A percentile compares a stretch with the other conserved stretches of the same genome.
phyloP scores from a whole-genome alignment of 1,140 invertebrate species.

The Drosophila bipectinata region DNA sequence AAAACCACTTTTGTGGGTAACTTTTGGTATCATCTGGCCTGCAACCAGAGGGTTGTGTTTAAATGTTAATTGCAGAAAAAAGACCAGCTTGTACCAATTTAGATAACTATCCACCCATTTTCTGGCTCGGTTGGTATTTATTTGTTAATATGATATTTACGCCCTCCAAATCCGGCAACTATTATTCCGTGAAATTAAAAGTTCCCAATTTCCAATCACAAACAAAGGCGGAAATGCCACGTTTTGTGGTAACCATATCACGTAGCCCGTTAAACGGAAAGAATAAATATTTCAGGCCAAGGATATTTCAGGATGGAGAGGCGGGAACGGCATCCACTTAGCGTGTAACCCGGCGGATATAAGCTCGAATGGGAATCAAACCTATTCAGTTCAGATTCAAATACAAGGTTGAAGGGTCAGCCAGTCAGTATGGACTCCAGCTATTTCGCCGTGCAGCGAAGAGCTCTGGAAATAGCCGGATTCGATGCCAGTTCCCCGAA shows the following conservation, averaged over 20 bases:
- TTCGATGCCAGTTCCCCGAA: slow-evolving; percentile 18
- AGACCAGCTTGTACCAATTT: background rate
- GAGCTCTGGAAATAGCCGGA: slow-evolving; percentile 45
- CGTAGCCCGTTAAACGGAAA: slow-evolving; percentile 64
- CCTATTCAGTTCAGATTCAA: slow-evolving; percentile 4
- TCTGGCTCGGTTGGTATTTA: slow-evolving; percentile 16
- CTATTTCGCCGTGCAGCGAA: slow-evolving; percentile 47
- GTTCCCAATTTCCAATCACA: slow-evolving; percentile 33
- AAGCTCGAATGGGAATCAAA: background rate
- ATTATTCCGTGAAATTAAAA: slow-evolving; percentile 58
- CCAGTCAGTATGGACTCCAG: slow-evolving; percentile 29
- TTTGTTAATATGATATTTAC: slow-evolving; percentile 52
- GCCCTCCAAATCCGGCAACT: slow-evolving; percentile 39
- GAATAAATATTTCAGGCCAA: slow-evolving; percentile 66
- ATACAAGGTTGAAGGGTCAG: slow-evolving; percentile 2
- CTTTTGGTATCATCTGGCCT: background rate
- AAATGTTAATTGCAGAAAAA: slow-evolving; percentile 44
- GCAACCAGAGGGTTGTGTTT: background rate
- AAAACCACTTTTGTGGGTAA: background rate
- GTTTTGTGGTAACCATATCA: slow-evolving; percentile 59
- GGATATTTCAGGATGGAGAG: slow-evolving; percentile 57
- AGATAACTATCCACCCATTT: background rate
- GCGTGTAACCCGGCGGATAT: background rate
- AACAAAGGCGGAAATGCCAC: slow-evolving; percentile 47
- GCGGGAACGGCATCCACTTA: slow-evolving; percentile 52